phyloP scores from a whole-genome alignment of 2,113 vertebrate species.

The Nansenia antarctica region DNA sequence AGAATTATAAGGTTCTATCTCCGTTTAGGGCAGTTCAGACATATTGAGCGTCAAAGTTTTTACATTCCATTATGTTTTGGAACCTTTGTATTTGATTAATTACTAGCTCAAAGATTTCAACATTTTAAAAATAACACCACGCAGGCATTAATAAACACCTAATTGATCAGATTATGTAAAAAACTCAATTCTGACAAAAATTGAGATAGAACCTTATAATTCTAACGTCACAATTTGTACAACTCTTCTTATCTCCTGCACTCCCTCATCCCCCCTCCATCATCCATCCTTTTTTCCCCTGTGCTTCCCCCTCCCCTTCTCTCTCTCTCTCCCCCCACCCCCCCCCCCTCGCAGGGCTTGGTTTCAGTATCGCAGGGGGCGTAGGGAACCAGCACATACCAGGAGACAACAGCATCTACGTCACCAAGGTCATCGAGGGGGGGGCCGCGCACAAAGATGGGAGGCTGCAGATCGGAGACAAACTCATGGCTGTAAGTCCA shows the following conservation, averaged over 20 bases:
- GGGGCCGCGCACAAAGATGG: slow-evolving; percentile 97
- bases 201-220: no score
- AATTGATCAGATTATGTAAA: no score
- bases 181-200: no score
- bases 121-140: no score
- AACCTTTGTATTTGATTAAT: no score
- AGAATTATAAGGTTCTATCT: no score
- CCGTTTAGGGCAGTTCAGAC: no score
- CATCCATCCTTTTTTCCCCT: background rate
- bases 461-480: slow-evolving; percentile 95
- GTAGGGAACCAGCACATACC: slow-evolving; percentile 98
- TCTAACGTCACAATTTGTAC: no score
- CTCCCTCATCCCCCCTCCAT: background rate
- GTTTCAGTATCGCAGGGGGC: slow-evolving; percentile 98
- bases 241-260: slow-evolving; percentile 22
- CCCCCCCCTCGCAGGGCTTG: slow-evolving; percentile 81
- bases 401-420: slow-evolving; percentile 97
- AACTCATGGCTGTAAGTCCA: slow-evolving; percentile 89
- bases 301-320: background rate
- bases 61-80: no score
- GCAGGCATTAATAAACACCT: no score
- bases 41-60: no score
- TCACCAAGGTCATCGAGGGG: slow-evolving; percentile 97
- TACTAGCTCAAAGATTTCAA: no score
- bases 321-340: background rate